Evolutionary conservation across 2,888 invertebrate genomes (phyloP).

Genomic region (Xanthia icteritia): DNA sequence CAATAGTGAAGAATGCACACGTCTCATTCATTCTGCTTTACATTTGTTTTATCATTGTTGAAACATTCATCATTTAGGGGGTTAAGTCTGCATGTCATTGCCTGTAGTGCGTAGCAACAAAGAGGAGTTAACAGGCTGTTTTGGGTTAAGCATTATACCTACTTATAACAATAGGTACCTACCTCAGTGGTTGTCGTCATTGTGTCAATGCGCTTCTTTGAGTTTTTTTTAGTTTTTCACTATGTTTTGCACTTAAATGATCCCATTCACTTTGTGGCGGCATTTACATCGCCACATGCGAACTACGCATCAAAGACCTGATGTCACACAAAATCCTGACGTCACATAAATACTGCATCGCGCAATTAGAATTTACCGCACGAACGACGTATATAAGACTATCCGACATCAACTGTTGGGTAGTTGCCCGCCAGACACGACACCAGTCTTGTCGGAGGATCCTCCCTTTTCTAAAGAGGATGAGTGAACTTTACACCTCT

Average conservation of each 20-base stretch:
- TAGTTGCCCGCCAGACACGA: no score
- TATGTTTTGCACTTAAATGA: not conserved
- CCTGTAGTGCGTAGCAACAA: not conserved
- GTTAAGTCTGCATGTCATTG: not conserved
- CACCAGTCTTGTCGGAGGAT: no score
- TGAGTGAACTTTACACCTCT: no score
- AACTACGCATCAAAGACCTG: no score
- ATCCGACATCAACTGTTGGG: no score
- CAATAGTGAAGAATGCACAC: constrained; percentile 5
- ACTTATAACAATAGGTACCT: constrained; percentile 3
- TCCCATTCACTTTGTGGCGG: no score
- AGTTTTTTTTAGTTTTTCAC: not conserved
- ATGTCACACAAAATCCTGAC: no score
- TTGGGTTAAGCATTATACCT: constrained; percentile 3
- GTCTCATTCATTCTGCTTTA: not conserved
- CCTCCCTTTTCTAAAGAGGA: no score
- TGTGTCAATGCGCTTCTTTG: not conserved
- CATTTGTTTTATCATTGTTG: constrained; percentile 1
- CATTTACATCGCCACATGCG: no score
- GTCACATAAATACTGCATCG: no score
- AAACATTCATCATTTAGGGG: not conserved
- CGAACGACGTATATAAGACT: no score
- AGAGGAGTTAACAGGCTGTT: not conserved
- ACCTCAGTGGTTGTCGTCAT: not conserved
- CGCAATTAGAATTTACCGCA: no score